Evolutionary conservation across 2,888 invertebrate genomes (phyloP), one percentile per base, ranked within the genome.

Genomic region (Drosophila imparisetae): DNA sequence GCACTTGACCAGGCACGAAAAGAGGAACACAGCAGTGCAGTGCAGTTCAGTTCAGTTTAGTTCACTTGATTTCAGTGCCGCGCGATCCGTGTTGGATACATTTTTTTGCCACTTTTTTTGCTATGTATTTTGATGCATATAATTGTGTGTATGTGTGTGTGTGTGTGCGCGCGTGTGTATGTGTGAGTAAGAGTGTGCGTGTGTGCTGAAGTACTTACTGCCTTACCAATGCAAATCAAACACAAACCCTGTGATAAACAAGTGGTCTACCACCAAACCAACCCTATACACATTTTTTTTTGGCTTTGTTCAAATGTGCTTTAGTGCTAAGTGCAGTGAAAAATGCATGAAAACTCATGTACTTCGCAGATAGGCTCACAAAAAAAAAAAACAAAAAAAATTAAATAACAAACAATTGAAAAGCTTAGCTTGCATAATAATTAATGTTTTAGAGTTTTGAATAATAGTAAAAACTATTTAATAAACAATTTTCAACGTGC

Each of bases 161-260:
- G 45, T 59, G 38, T 34, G 24, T 13, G 30, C 27, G 42, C 54
- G 61, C 45, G 42, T 45, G 4, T 34, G 10, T 27, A 27, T 58
- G 40, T 57, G 54, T 55, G 49, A 62, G 30, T 53, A 40, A 63
- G 36, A 60, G 45, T 61, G 42, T 54, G 59, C 36, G 52, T 62
- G 40, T 49, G 42, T 52, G 59, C 49, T 34, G 53, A 53, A 34
- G 57, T 66, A 59, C 27, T 34, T 1, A n/a, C 30, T 32, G 60
- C 72, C 75, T 64, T 69, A 78, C 70, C 78, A 78, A 75, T 72
- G 66, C 63, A 72, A 30, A 54, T 54, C 45, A 45, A 24, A 36
- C 54, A 38, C 10, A 48, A 61, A 64, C 72, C 72, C 78, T 80
- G 78, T 81, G 81, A 78, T 80, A 81, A 75, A 55, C 63, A 63